These are phyloP conservation scores for Myxocyprinus asiaticus DNA, from an alignment of 2,113 vertebrate species.

Conservation along the genomic window DNA sequence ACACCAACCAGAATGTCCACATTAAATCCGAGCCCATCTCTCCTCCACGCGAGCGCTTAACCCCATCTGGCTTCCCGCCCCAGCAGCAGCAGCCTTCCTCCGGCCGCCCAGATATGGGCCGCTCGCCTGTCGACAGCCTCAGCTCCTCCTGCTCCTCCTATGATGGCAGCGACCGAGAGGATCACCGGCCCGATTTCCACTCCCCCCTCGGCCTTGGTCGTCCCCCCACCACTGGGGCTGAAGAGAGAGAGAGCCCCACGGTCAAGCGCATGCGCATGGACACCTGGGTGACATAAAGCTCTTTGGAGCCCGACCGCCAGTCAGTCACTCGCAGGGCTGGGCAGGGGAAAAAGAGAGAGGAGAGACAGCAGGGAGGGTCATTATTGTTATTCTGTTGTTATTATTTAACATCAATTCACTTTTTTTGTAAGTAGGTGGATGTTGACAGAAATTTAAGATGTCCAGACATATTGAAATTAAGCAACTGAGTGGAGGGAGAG, in stretches of 20 bases:
- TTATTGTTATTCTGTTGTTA: constrained; percentile 63
- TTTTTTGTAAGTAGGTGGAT: constrained; percentile 60
- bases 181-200: constrained; percentile 91
- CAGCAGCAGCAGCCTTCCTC: constrained; percentile 75
- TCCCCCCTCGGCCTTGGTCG: constrained; percentile 86
- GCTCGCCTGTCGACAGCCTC: constrained; percentile 95
- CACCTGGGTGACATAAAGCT: constrained; percentile 94
- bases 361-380: constrained; percentile 60
- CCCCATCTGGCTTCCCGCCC: constrained; percentile 85
- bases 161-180: constrained; percentile 94
- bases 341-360: constrained; percentile 54
- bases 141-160: constrained; percentile 99
- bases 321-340: constrained; percentile 48
- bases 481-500: constrained; percentile 48
- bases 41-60: constrained; percentile 91
- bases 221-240: constrained; percentile 73
- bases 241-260: constrained; percentile 90
- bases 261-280: constrained; percentile 98
- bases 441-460: constrained; percentile 66
- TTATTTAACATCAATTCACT: constrained; percentile 72
- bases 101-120: constrained; percentile 90
- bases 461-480: constrained; percentile 81
- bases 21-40: constrained; percentile 98
- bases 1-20: constrained; percentile 87
- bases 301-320: constrained; percentile 51